Conservation (phyloP, 2,888 invertebrate genomes). For the Norana najaformis region DNA sequence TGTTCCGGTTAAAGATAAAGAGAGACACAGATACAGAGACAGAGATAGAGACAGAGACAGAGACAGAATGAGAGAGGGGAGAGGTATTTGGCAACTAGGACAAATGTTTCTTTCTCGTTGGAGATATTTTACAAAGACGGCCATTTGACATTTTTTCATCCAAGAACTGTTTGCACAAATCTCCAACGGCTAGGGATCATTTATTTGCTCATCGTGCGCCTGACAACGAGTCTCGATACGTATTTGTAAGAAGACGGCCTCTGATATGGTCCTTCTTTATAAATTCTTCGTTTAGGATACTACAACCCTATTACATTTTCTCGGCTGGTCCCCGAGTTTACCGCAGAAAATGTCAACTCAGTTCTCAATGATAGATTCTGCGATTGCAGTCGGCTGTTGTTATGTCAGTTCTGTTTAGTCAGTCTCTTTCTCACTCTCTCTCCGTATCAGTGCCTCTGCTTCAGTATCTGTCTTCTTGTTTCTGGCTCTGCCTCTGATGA, state of each 20-base stretch:
- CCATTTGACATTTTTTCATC: background rate
- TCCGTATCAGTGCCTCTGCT: background rate
- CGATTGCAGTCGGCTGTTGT: background rate
- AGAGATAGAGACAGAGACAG: background rate
- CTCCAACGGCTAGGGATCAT: background rate
- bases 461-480: background rate
- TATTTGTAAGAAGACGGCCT: background rate
- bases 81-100: background rate
- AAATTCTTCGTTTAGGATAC: background rate
- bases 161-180: background rate
- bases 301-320: background rate
- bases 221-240: background rate
- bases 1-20: background rate
- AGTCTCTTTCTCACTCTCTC: no score
- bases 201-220: slow-evolving; percentile 6
- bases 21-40: background rate
- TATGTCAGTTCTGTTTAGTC: background rate
- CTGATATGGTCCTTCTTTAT: background rate
- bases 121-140: background rate
- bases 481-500: background rate
- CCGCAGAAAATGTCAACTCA: no score
- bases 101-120: background rate
- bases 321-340: background rate
- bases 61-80: background rate
- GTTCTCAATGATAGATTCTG: background rate